Evolutionary conservation across 2,888 invertebrate genomes (phyloP), one percentile per base, ranked within the genome.

Genomic region (Incurvaria masculella): DNA sequence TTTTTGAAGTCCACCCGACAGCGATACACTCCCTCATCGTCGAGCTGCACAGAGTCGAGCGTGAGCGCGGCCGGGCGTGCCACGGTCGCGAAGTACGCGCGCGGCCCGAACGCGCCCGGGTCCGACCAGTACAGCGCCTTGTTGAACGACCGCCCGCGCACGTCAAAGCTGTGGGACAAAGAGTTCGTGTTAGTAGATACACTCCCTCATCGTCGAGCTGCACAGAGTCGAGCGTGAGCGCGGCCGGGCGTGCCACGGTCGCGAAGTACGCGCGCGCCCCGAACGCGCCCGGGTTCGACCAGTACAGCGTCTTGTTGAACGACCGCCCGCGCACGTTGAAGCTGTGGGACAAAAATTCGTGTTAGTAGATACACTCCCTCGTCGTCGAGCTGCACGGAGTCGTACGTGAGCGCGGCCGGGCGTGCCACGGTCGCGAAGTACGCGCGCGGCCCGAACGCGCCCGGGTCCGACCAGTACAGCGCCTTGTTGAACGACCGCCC

Each of bases 1-100:
- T 91, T 91, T 61, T 89, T 87, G 69, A 94, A 94, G 75, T 94
- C 94, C 33, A 94, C 93, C 52, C 94, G 81, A 68, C 94, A 94
- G 53, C 93, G 81, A 74, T 94, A 94, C 49, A 82, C 69, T 40
- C 93, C 94, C 61, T 93, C 93, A 61, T 94, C 94, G 61, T 89
- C 89, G 54, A 92, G 74, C 61, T 90, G 88, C 42, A 94, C 89
- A 46, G 90, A 88, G 62, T 92, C 91, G 49, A 94, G 84, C 47
- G 89, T 88, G 55, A 94, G 79, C 8, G 89, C 83, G 17, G 93
- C 92, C 42, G 93, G 91, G 47, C 88, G 84, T 21, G 89, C 87
- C 46, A 88, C 85, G 6, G 89, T 87, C 40, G 91, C 87, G 71
- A 94, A 93, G 68, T 90, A 90, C 4, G 94, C 93, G 50, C 94